These are phyloP conservation scores for Thereva unica DNA, from an alignment of 2,888 invertebrate species.

Conservation along the genomic window DNA sequence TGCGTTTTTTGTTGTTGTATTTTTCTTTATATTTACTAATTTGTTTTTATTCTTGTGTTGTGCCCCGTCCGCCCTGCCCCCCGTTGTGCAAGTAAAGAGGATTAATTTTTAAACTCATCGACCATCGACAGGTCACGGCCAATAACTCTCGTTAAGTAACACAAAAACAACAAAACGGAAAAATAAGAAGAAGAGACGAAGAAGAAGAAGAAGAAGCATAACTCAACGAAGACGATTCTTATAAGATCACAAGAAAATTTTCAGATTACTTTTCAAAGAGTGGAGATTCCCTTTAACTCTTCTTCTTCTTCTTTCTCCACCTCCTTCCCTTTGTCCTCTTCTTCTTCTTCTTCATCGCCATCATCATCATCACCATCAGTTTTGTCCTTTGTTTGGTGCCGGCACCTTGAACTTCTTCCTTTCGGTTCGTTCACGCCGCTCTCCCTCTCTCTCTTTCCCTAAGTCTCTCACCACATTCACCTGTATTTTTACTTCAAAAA, in stretches of 20 bases:
- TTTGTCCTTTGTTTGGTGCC: not conserved
- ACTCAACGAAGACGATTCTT: no score
- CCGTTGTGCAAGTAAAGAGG: no score
- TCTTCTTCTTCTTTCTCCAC: not conserved
- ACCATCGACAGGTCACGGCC: slow-evolving; percentile 23
- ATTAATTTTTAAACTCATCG: not conserved
- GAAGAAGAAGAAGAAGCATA: no score
- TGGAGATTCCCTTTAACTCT: no score
- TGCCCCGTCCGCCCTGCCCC: no score
- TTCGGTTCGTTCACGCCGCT: not conserved
- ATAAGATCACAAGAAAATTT: no score
- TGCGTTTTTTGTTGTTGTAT: not conserved
- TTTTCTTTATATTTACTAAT: no score
- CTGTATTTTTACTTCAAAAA: not conserved
- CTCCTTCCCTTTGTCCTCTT: not conserved
- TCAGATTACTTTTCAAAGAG: no score
- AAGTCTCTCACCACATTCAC: not conserved
- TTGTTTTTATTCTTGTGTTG: no score
- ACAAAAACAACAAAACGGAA: no score
- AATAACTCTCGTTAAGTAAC: not conserved
- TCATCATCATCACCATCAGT: not conserved
- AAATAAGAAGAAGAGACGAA: no score
- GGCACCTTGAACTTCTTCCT: not conserved
- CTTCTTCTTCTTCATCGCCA: not conserved
- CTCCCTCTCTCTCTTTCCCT: not conserved